Percentiles rank a stretch among this genome's conserved stretches.
Conservation (phyloP, 2,888 invertebrate species). For the Caenorhabditis panamensis region DNA sequence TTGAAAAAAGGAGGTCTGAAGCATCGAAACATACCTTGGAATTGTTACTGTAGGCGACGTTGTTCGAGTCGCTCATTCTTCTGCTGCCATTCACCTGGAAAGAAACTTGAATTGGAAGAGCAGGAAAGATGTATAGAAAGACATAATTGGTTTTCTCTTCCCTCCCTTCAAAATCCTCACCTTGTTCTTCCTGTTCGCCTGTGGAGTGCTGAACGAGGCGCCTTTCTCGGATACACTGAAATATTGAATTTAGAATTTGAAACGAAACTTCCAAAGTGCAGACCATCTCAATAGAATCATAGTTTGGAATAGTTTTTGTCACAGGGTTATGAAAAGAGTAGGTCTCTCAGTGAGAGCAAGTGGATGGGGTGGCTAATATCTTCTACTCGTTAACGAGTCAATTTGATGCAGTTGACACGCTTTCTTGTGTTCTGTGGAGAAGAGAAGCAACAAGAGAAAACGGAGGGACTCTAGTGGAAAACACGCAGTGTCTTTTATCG, state of each 20-base stretch:
- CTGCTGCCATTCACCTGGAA: conserved; percentile 59
- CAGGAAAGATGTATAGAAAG: no score
- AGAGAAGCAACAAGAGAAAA: not conserved
- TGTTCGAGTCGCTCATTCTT: conserved; percentile 63
- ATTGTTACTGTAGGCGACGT: conserved; percentile 44
- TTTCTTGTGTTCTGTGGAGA: conserved; percentile 16
- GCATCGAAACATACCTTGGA: no score
- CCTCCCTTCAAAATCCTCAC: conserved; percentile 23
- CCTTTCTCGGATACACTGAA: conserved; percentile 66
- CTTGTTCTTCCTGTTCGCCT: conserved; percentile 64
- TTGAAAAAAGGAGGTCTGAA: no score
- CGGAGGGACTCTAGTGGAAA: not conserved
- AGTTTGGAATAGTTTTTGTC: conserved; percentile 5
- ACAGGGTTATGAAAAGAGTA: not conserved
- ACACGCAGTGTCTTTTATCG: not conserved
- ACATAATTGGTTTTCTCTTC: not conserved
- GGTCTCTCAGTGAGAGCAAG: not conserved
- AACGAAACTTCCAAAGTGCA: not conserved
- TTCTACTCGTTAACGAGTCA: conserved; percentile 46
- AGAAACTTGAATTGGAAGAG: no score
- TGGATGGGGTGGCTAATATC: conserved; percentile 6
- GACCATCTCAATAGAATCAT: conserved; percentile 43
- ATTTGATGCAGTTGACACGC: conserved; percentile 53
- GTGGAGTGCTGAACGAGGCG: conserved; percentile 69
- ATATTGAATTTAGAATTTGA: conserved; percentile 11